Base-by-base conservation (phyloP, 2,113 vertebrate genomes). In the Phylloscopus trochiloides region DNA sequence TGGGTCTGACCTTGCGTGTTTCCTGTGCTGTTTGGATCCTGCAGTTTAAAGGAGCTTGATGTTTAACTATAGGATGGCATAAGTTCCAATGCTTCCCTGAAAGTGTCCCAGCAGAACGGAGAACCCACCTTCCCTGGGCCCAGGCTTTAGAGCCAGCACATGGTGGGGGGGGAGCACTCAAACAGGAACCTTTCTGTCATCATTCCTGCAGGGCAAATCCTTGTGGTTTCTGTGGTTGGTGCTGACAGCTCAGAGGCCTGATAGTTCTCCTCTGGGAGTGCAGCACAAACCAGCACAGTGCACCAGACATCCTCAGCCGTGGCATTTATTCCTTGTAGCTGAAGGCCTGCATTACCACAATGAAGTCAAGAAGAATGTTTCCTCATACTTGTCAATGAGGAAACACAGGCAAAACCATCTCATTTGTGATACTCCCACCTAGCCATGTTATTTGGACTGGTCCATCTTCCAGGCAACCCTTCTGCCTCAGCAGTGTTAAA, bases 401-500 rank as follows among this genome's bases (percentile, higher is more conserved):
- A 86, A 93, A 57, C 18, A 59, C 10, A 47, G 45, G 16, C 29
- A 82, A 89, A 92, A 18, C 3, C 14, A 16, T 68, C 25, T 87
- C 20, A 57, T 75, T 47, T 79, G 25, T 48, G 43, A 42, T 52
- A 31, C 20, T 86, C 68, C 32, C 17, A 66, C 26, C 18, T 29
- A 62, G 26, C 55, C 48, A 6, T 32, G 43, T 29, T 85, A 2
- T 80, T 94, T 52, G 55, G 51, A 67, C n/a, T 38, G 32, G 40
- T 66, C 62, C 2, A 9, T 92, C 83, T 90, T 90, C n/a, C 58
- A 58, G 29, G 47, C 9, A 83, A 42, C 75, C 28, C 12, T 72
- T 83, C 63, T 92, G 38, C 43, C 67, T 83, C 63, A 55, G 55
- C 50, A 73, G 42, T 72, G 87, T 90, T 86, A 90, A 70, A 66